phyloP scores from a whole-genome alignment of 1,140 invertebrate genomes.

The Hyposmocoma kahamanoa region DNA sequence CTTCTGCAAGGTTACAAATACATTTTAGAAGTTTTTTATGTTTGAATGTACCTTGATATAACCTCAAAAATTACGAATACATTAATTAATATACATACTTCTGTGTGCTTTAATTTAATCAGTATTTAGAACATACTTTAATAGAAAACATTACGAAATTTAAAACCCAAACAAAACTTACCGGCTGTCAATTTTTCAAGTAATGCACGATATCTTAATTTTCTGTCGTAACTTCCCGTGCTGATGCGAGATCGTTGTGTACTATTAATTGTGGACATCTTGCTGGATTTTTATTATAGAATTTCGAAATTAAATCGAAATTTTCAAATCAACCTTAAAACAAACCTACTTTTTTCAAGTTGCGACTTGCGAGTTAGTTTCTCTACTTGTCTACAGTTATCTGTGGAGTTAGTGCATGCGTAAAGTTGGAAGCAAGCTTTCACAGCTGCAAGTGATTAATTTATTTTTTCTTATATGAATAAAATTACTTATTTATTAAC shows the following conservation, averaged over 20 bases:
- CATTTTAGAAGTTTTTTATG: background rate
- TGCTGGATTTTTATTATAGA: background rate
- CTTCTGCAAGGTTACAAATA: background rate
- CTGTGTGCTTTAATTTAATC: background rate
- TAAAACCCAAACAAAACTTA: slow-evolving; percentile 13
- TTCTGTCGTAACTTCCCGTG: slow-evolving; percentile 35
- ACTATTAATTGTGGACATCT: slow-evolving; percentile 13
- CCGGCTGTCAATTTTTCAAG: slow-evolving; percentile 43
- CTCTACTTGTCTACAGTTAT: too few relatives aligned
- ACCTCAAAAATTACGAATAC: background rate
- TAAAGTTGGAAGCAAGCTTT: too few relatives aligned
- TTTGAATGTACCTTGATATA: background rate
- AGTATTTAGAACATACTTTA: background rate
- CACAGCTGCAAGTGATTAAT: too few relatives aligned
- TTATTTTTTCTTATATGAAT: too few relatives aligned
- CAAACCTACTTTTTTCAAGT: too few relatives aligned
- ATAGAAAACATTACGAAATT: background rate
- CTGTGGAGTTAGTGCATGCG: too few relatives aligned
- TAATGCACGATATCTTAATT: slow-evolving; percentile 38
- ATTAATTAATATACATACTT: background rate
- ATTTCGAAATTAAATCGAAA: too few relatives aligned
- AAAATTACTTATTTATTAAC: too few relatives aligned
- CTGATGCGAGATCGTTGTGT: slow-evolving; percentile 15
- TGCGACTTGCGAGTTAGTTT: too few relatives aligned
- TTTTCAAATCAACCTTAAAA: too few relatives aligned